Conservation (phyloP, 2,797 vertebrate genomes). For the Orestias chungarensis region DNA sequence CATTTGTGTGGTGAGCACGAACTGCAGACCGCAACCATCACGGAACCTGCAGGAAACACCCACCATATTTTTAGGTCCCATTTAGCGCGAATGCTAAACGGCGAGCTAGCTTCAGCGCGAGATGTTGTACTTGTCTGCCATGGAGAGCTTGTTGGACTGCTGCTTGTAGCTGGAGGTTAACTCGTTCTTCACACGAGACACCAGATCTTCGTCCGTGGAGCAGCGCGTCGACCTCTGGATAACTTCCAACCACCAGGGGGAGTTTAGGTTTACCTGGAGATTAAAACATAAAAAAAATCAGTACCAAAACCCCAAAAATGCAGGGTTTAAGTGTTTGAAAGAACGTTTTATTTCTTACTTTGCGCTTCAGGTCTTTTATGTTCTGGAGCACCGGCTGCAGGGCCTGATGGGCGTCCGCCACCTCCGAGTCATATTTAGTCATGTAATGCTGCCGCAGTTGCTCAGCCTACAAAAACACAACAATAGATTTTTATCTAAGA, state of each 20-base stretch:
- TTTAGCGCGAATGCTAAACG: not conserved
- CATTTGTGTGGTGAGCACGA: constrained; percentile 90
- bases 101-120: not conserved
- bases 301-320: no score
- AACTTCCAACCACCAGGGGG: constrained; percentile 97
- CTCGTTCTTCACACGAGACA: constrained; percentile 92
- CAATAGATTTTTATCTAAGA: not conserved
- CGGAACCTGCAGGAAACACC: constrained; percentile 84
- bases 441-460: constrained; percentile 96
- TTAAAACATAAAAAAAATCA: not conserved
- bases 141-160: constrained; percentile 87
- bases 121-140: constrained; percentile 94
- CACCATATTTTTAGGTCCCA: not conserved
- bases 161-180: constrained; percentile 94
- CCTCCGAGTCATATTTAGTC: constrained; percentile 96
- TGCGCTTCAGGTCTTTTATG: constrained; percentile 91
- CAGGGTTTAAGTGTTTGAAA: not conserved
- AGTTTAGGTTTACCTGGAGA: constrained; percentile 85
- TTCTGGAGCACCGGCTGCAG: constrained; percentile 91
- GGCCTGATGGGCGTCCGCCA: constrained; percentile 90
- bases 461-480: constrained; percentile 81
- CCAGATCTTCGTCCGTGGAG: constrained; percentile 90
- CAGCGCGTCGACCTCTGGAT: constrained; percentile 83
- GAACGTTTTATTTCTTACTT: constrained; percentile 74
- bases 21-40: constrained; percentile 91